A percentile compares a stretch with the other conserved stretches of the same genome.
Evolutionary conservation across 1,140 invertebrate genomes (phyloP).

Genomic region (Hesperophylax magnus): DNA sequence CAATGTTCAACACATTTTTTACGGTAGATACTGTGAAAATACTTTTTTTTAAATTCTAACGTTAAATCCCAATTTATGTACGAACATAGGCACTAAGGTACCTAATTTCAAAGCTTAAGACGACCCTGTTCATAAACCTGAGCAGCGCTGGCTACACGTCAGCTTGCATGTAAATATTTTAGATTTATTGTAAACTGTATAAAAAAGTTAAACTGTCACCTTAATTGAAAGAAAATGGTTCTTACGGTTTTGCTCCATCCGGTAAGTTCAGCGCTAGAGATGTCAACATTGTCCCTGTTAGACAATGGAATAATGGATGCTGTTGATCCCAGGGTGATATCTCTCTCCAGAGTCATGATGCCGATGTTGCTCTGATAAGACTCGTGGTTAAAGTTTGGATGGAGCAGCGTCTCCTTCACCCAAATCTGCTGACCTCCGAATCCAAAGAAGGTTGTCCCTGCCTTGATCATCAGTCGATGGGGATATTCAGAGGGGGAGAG

Average conservation of each 20-base stretch:
- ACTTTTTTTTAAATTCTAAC: too few species aligned
- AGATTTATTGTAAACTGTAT: too few species aligned
- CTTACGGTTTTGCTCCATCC: constrained; percentile 18
- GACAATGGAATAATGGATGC: not conserved
- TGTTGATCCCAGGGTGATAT: not conserved
- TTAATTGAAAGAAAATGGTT: not conserved
- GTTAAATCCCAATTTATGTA: too few species aligned
- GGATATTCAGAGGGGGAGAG: not conserved
- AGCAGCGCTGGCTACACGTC: too few species aligned
- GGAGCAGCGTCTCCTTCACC: not conserved
- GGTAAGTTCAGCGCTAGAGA: not conserved
- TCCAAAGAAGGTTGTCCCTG: not conserved
- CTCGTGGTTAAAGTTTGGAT: constrained; percentile 2
- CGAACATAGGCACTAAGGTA: too few species aligned
- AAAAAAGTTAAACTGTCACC: too few species aligned
- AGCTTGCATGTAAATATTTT: too few species aligned
- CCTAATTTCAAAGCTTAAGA: too few species aligned
- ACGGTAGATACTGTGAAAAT: too few species aligned
- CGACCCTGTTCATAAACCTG: too few species aligned
- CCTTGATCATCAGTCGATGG: not conserved
- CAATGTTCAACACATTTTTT: too few species aligned
- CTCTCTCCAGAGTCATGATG: not conserved
- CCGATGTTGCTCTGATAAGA: constrained; percentile 14
- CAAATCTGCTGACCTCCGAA: constrained; percentile 14
- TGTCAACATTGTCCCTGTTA: not conserved